phyloP scores from a whole-genome alignment of 2,797 vertebrate species.

The Novumbra hubbsi region DNA sequence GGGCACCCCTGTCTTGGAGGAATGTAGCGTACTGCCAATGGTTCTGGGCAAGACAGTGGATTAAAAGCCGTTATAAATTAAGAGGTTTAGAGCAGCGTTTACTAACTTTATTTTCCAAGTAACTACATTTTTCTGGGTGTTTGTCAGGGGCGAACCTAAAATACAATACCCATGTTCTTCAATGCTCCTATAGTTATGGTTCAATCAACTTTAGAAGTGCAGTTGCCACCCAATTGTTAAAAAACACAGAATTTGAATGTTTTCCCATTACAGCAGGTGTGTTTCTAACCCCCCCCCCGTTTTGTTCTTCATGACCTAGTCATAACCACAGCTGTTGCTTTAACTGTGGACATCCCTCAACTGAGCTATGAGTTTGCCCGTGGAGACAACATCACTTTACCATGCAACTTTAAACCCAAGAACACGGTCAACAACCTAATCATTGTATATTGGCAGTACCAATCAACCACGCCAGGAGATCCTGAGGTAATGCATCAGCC shows the following conservation, averaged over 20 bases:
- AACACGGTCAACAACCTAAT: rapidly evolving
- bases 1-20: too few species aligned
- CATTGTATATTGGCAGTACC: constrained; percentile 43
- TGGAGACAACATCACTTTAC: constrained; percentile 58
- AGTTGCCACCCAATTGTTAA: not conserved
- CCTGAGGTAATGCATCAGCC: constrained; percentile 20
- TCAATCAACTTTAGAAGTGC: not conserved
- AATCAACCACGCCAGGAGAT: rapidly evolving
- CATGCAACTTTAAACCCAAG: constrained; percentile 46
- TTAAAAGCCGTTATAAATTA: too few species aligned
- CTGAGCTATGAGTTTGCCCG: constrained; percentile 36
- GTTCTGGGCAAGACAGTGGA: too few species aligned
- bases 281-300: not conserved
- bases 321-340: constrained; percentile 23
- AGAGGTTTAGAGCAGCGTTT: too few species aligned
- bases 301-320: constrained; percentile 25
- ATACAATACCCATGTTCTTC: too few species aligned
- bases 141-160: too few species aligned
- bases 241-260: not conserved
- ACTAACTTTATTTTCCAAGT: too few species aligned
- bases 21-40: too few species aligned
- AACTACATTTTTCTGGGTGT: too few species aligned
- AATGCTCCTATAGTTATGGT: not conserved
- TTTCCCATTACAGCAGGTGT: not conserved
- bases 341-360: constrained; percentile 37